Conservation (phyloP, 2,113 vertebrate genomes). For the Mixornis gularis region DNA sequence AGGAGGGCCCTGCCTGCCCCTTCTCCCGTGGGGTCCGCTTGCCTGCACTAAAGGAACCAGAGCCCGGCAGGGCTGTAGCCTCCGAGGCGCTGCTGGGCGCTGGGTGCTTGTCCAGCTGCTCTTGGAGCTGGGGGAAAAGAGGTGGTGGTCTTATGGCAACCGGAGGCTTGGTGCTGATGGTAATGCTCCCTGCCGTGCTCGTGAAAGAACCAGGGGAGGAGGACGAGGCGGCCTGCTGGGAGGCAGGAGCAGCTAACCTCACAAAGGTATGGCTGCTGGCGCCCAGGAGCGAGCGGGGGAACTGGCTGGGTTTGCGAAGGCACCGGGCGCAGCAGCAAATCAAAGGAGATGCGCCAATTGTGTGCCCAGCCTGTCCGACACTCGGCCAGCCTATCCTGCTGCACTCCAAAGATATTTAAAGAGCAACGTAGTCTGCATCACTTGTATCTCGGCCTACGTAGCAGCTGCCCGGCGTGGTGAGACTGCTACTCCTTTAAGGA, state of each 20-base stretch:
- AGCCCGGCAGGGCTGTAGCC: background rate
- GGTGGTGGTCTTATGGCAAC: rapidly evolving
- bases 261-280: background rate
- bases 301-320: background rate
- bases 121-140: background rate
- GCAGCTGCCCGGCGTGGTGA: background rate
- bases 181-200: background rate
- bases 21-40: background rate
- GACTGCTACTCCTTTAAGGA: background rate
- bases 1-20: background rate
- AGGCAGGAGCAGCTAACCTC: background rate
- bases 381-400: background rate
- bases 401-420: background rate
- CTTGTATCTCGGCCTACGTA: background rate
- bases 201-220: background rate
- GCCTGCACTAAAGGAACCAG: background rate
- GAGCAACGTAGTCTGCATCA: background rate
- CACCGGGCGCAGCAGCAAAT: background rate
- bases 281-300: background rate
- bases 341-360: background rate
- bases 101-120: background rate
- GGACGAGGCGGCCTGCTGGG: background rate
- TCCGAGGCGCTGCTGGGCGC: background rate
- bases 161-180: background rate
- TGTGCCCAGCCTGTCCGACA: background rate